A percentile compares a stretch with the other conserved stretches of the same genome.
phyloP scores from a whole-genome alignment of 2,113 vertebrate species.

The Elgaria multicarinata region DNA sequence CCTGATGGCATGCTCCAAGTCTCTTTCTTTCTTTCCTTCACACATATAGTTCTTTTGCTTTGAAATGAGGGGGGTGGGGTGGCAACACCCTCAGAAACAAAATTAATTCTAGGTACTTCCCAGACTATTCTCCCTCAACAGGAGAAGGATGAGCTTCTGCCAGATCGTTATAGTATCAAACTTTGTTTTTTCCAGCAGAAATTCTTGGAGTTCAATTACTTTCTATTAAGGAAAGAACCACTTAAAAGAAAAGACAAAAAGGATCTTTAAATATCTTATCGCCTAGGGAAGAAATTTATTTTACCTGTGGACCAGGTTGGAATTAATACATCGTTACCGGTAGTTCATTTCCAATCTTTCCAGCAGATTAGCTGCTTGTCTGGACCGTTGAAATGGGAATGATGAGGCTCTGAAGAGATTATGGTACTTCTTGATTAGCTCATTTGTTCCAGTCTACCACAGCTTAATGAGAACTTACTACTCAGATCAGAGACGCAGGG shows the following conservation, averaged over 20 bases:
- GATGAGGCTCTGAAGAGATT: slow-evolving; percentile 38
- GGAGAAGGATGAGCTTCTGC: neutral
- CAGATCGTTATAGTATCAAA: neutral
- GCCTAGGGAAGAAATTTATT: neutral
- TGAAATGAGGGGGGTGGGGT: neutral
- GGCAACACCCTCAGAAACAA: neutral
- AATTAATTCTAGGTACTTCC: neutral
- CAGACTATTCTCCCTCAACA: neutral
- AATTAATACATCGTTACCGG: slow-evolving; percentile 21
- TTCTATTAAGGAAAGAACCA: neutral
- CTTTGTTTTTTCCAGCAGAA: neutral
- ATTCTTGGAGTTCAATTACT: neutral
- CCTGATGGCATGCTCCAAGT: no score
- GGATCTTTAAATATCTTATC: neutral
- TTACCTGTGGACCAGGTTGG: slow-evolving; percentile 27
- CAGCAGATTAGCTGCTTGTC: slow-evolving; percentile 60
- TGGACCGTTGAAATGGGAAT: slow-evolving; percentile 30
- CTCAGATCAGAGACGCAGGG: neutral
- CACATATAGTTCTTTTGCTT: neutral
- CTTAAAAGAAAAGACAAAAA: neutral
- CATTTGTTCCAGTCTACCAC: slow-evolving; percentile 24
- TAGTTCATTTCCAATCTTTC: slow-evolving; percentile 34
- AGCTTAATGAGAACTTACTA: slow-evolving; percentile 16
- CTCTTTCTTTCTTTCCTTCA: no score
- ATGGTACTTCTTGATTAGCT: slow-evolving; percentile 25